phyloP scores from a whole-genome alignment of 2,113 vertebrate genomes.

The Gavialis gangeticus region DNA sequence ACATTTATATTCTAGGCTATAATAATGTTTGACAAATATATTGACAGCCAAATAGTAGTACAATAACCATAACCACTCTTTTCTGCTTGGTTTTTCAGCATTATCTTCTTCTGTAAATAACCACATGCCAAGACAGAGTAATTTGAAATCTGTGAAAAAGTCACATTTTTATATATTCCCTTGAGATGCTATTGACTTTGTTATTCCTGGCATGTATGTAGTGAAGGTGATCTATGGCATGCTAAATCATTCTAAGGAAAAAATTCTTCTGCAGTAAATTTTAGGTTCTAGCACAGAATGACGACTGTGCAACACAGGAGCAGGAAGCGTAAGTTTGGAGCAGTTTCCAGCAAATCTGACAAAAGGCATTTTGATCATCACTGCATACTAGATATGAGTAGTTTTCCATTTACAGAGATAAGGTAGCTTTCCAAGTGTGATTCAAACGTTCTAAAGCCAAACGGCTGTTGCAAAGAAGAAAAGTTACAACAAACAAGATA shows the following conservation, averaged over 20 bases:
- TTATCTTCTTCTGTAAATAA: background rate
- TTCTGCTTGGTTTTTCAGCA: background rate
- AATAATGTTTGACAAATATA: background rate
- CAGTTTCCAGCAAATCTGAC: background rate
- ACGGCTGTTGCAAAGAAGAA: background rate
- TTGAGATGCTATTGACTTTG: background rate
- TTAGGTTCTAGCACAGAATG: rapidly evolving
- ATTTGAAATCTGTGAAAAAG: background rate
- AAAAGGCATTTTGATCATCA: background rate
- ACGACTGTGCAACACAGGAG: rapidly evolving
- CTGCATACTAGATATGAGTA: rapidly evolving
- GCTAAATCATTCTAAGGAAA: background rate
- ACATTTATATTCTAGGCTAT: background rate
- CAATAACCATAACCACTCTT: background rate
- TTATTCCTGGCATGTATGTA: rapidly evolving
- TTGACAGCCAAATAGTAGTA: background rate
- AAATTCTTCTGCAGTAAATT: background rate
- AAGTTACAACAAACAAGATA: background rate
- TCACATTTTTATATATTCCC: rapidly evolving
- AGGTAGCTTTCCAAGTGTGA: background rate
- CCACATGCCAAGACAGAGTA: background rate
- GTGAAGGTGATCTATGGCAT: rapidly evolving
- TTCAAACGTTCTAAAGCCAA: background rate
- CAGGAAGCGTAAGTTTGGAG: background rate
- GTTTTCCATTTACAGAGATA: rapidly evolving